These are phyloP conservation scores for Micrastur ruficollis DNA, from an alignment of 2,797 vertebrate genomes.

Conservation along the genomic window DNA sequence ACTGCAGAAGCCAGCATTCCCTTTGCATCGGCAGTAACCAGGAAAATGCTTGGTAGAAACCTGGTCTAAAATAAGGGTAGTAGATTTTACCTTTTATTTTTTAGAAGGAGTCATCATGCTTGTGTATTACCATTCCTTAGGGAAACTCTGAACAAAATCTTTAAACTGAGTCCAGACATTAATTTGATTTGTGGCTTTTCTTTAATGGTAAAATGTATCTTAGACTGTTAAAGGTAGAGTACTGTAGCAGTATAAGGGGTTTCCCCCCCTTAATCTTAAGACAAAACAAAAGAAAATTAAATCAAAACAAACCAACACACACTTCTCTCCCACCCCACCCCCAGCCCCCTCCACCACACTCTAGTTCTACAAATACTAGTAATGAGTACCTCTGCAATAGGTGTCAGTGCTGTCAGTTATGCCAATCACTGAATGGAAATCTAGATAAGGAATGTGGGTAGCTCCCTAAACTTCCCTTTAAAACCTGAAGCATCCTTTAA, in stretches of 20 bases:
- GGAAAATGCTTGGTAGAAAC: background rate
- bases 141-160: background rate
- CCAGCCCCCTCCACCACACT: rapidly evolving
- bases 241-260: background rate
- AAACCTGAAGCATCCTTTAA: background rate
- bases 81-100: background rate
- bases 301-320: background rate
- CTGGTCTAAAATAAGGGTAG: background rate
- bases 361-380: background rate
- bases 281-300: background rate
- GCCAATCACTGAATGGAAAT: background rate
- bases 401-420: background rate
- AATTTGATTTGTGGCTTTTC: background rate
- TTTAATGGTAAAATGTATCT: background rate
- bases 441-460: background rate
- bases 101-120: background rate
- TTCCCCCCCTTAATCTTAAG: rapidly evolving
- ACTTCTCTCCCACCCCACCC: rapidly evolving
- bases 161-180: background rate
- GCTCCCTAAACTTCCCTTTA: background rate
- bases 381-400: background rate
- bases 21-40: background rate
- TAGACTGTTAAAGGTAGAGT: background rate
- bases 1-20: background rate
- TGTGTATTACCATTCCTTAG: background rate